phyloP scores from a whole-genome alignment of 2,797 vertebrate genomes.

The Intellagama lesueurii region DNA sequence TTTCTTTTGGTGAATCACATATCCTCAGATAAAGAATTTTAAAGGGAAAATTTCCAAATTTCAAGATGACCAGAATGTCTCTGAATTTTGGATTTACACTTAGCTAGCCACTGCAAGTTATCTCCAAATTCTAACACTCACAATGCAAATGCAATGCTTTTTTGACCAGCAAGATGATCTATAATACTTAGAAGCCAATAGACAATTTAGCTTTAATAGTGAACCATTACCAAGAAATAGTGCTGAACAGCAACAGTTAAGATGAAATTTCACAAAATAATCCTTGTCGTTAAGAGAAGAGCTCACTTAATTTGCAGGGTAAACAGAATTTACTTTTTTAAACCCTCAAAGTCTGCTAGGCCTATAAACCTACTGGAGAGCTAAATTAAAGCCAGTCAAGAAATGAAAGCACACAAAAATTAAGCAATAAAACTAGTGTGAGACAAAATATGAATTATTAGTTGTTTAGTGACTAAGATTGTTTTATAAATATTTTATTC shows the following conservation, averaged over 20 bases:
- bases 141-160: background rate
- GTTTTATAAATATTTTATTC: conserved; percentile 71
- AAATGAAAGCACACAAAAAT: conserved; percentile 62
- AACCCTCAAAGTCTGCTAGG: conserved; percentile 59
- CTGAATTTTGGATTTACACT: too few relatives aligned
- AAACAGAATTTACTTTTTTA: conserved; percentile 68
- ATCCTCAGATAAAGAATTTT: too few relatives aligned
- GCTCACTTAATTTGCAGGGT: conserved; percentile 59
- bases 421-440: conserved; percentile 74
- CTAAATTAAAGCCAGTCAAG: conserved; percentile 74
- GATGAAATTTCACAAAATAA: conserved; percentile 62
- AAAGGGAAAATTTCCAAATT: too few relatives aligned
- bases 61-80: too few relatives aligned
- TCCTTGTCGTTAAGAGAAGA: conserved; percentile 55
- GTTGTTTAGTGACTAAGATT: conserved; percentile 64
- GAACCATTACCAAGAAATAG: conserved; percentile 21
- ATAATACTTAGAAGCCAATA: conserved; percentile 15
- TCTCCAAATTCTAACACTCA: background rate
- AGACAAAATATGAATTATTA: conserved; percentile 75
- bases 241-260: conserved; percentile 51
- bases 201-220: conserved; percentile 28
- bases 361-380: conserved; percentile 64
- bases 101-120: background rate
- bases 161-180: background rate
- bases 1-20: too few relatives aligned